Evolutionary conservation across 2,888 invertebrate genomes (phyloP).

Genomic region (Lithophane ornitopus): DNA sequence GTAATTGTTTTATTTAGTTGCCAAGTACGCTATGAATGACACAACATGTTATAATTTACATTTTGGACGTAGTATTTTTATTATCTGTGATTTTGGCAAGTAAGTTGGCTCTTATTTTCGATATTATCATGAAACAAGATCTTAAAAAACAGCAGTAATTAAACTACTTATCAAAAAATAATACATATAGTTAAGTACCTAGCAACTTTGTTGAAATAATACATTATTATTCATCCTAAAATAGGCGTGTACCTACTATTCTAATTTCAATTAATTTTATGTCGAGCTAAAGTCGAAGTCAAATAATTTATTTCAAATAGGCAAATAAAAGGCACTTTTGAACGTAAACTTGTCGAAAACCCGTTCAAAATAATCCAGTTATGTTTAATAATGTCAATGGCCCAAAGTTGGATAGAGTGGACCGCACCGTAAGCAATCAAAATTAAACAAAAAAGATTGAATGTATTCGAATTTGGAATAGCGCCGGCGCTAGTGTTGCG

Average conservation of each 20-base stretch:
- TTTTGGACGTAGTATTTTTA: too few species aligned
- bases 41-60: slow-evolving; percentile 16
- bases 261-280: slow-evolving; percentile 20
- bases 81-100: neutral
- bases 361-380: slow-evolving; percentile 36
- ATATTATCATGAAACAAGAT: neutral
- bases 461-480: slow-evolving; percentile 3
- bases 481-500: slow-evolving; percentile 39
- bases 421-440: neutral
- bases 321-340: too few species aligned
- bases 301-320: too few species aligned
- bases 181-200: too few species aligned
- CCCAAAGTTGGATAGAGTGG: slow-evolving; percentile 23
- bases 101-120: neutral
- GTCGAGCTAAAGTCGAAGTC: too few species aligned
- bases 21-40: slow-evolving; percentile 22
- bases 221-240: neutral
- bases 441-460: neutral
- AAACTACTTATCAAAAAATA: neutral
- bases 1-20: slow-evolving; percentile 30
- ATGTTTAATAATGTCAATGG: slow-evolving; percentile 29
- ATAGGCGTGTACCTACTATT: neutral
- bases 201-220: neutral
- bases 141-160: neutral
- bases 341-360: slow-evolving; percentile 16